Percentiles rank a stretch among this genome's conserved stretches.
Conservation (phyloP, 1,140 invertebrate genomes). For the Sitophilus oryzae region DNA sequence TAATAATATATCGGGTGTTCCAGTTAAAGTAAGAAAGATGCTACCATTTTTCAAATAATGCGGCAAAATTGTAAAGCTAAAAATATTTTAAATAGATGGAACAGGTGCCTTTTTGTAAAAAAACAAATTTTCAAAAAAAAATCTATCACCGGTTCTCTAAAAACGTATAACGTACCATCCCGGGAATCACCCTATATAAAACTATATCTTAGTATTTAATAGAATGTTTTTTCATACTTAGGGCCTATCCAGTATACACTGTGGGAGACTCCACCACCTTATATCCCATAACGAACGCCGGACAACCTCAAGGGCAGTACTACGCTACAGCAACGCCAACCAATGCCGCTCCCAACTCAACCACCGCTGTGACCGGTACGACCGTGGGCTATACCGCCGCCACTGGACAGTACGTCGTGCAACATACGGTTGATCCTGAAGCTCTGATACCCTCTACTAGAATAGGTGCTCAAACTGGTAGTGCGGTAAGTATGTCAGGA, state of each 20-base stretch:
- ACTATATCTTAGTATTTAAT: too few species aligned
- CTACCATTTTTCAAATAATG: too few species aligned
- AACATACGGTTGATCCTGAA: slow-evolving; percentile 53
- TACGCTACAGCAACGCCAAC: slow-evolving; percentile 43
- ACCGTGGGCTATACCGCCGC: slow-evolving; percentile 53
- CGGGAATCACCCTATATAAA: too few species aligned
- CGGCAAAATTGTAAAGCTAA: too few species aligned
- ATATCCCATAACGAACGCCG: slow-evolving; percentile 52
- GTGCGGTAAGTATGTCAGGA: slow-evolving; percentile 45
- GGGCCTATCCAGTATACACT: slow-evolving; percentile 79
- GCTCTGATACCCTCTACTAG: slow-evolving; percentile 38
- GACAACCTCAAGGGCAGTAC: slow-evolving; percentile 54
- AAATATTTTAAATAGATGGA: too few species aligned
- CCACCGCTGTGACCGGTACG: slow-evolving; percentile 55
- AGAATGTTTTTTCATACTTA: too few species aligned
- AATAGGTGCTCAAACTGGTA: slow-evolving; percentile 67
- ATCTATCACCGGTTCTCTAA: too few species aligned
- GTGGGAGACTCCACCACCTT: slow-evolving; percentile 65
- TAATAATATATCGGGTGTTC: too few species aligned
- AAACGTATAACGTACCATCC: too few species aligned
- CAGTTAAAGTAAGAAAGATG: too few species aligned
- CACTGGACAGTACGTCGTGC: slow-evolving; percentile 52
- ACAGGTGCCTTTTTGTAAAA: too few species aligned
- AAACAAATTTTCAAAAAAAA: too few species aligned
- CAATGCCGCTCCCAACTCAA: slow-evolving; percentile 45